Evolutionary conservation across 2,797 vertebrate species (phyloP).

Genomic region (Tragopan temminckii): DNA sequence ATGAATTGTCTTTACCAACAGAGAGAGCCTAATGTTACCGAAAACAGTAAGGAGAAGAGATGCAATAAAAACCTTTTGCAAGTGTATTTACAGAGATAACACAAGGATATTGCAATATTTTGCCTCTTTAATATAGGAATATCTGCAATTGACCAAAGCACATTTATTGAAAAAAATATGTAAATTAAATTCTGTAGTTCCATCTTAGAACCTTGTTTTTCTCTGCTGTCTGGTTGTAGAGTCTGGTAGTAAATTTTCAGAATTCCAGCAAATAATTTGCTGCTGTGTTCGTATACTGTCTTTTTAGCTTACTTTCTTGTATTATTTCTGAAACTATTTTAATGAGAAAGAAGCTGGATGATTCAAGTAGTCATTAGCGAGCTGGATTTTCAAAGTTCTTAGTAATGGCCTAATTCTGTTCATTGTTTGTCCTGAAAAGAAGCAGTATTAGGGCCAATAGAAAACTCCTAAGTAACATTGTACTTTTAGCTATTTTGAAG

Average conservation of each 20-base stretch:
- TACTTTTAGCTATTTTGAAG: neutral
- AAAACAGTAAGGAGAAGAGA: slow-evolving; percentile 33
- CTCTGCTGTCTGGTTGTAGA: neutral
- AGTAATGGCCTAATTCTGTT: neutral
- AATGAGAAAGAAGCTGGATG: neutral
- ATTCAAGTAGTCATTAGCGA: neutral
- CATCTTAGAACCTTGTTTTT: neutral
- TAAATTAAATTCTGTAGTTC: neutral
- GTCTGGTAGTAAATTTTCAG: neutral
- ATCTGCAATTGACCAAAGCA: neutral
- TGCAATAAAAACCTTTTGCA: neutral
- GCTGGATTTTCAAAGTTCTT: neutral
- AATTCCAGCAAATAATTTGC: neutral
- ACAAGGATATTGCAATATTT: neutral
- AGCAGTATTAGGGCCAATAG: neutral
- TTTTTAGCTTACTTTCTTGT: neutral
- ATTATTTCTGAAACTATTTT: neutral
- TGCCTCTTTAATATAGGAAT: neutral
- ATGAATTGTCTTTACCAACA: slow-evolving; percentile 34
- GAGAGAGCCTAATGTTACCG: slow-evolving; percentile 38
- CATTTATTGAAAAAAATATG: neutral
- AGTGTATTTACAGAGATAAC: neutral
- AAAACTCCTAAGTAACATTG: neutral
- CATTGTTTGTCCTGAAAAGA: neutral
- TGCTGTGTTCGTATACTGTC: neutral